These are phyloP conservation scores for Microcaecilia unicolor DNA, from an alignment of 2,797 vertebrate species.

Conservation along the genomic window DNA sequence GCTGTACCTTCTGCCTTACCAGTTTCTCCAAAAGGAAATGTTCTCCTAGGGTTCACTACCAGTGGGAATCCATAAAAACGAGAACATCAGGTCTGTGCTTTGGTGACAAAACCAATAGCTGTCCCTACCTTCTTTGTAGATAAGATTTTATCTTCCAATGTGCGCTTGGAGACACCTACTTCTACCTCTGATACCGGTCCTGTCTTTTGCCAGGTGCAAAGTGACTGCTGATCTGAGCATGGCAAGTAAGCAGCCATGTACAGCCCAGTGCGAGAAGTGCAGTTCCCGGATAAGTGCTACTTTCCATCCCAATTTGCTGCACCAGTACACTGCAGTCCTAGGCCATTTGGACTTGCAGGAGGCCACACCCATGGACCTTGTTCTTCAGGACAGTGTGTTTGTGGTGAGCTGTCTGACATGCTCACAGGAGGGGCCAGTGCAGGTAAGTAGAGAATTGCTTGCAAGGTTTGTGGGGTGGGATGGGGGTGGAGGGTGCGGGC, in stretches of 20 bases:
- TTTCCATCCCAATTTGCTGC: conserved; percentile 61
- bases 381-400: conserved; percentile 60
- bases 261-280: conserved; percentile 67
- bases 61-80: too few relatives aligned
- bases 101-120: too few relatives aligned
- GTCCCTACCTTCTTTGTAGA: too few relatives aligned
- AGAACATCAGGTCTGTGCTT: too few relatives aligned
- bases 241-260: conserved; percentile 40
- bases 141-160: too few relatives aligned
- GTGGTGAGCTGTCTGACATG: conserved; percentile 59
- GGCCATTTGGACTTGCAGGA: conserved; percentile 66
- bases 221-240: conserved; percentile 59
- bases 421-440: conserved; percentile 49
- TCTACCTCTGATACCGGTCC: too few relatives aligned
- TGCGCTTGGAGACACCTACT: too few relatives aligned
- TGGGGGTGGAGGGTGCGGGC: too few relatives aligned
- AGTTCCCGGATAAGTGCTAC: conserved; percentile 47
- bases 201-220: conserved; percentile 58
- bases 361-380: conserved; percentile 51
- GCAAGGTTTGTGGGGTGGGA: too few relatives aligned
- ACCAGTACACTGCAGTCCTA: conserved; percentile 63
- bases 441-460: conserved; percentile 53
- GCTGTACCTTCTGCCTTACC: too few relatives aligned
- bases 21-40: too few relatives aligned
- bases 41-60: too few relatives aligned